phyloP scores from a whole-genome alignment of 2,113 vertebrate genomes.

The Lipophrys pholis region DNA sequence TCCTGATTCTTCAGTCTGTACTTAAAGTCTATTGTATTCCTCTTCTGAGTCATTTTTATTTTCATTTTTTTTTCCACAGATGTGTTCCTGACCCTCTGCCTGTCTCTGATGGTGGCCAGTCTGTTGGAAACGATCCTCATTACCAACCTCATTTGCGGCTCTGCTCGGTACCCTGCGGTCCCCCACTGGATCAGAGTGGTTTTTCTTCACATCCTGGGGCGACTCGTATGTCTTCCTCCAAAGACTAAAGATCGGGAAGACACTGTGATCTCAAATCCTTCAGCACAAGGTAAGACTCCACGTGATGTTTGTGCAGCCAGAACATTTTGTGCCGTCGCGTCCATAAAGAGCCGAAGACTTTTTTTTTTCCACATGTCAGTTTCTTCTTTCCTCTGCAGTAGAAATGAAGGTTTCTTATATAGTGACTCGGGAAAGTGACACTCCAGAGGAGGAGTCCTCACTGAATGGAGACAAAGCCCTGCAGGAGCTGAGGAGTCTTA shows the following conservation, averaged over 20 bases:
- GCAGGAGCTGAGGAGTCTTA: constrained; percentile 66
- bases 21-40: no score
- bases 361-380: neutral
- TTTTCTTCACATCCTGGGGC: constrained; percentile 59
- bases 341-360: no score
- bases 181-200: constrained; percentile 69
- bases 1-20: no score
- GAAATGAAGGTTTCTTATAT: neutral
- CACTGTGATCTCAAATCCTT: constrained; percentile 33
- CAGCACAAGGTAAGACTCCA: constrained; percentile 8
- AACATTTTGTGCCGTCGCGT: neutral
- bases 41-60: neutral
- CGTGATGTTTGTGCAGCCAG: neutral
- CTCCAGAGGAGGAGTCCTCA: neutral
- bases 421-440: neutral
- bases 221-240: constrained; percentile 45
- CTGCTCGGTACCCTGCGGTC: constrained; percentile 39
- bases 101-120: constrained; percentile 78
- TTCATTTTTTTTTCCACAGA: constrained; percentile 47
- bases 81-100: constrained; percentile 77
- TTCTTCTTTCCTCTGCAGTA: neutral
- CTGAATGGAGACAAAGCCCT: constrained; percentile 32
- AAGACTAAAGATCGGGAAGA: constrained; percentile 18
- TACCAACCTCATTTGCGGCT: constrained; percentile 66
- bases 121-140: constrained; percentile 75